Percentiles rank a stretch among this genome's conserved stretches.
Evolutionary conservation across 2,797 vertebrate species (phyloP).

Genomic region (Chrysocyon brachyurus): DNA sequence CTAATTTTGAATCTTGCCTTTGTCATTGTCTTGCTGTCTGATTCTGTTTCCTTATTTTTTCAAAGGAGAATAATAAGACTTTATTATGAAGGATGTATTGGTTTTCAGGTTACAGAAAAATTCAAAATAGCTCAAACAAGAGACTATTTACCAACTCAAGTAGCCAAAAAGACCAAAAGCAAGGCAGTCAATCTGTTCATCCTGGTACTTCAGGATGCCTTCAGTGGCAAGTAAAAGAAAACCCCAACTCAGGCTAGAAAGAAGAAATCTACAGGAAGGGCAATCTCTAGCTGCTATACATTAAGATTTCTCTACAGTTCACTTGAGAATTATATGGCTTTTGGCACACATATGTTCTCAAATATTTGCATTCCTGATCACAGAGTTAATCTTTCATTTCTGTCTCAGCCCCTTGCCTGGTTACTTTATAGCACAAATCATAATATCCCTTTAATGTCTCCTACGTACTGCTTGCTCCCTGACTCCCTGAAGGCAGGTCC

Average conservation of each 20-base stretch:
- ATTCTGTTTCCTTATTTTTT: neutral
- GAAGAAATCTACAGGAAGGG: neutral
- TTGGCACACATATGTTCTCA: neutral
- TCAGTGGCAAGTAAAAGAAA: neutral
- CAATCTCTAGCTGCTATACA: neutral
- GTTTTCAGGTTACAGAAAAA: neutral
- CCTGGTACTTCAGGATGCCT: neutral
- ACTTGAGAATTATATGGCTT: neutral
- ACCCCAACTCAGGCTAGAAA: neutral
- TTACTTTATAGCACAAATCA: neutral
- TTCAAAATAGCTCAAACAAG: neutral
- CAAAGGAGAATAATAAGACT: neutral
- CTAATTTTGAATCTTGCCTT: neutral
- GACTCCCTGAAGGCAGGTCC: neutral
- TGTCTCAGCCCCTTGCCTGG: neutral
- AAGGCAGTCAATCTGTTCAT: neutral
- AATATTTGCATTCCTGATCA: neutral
- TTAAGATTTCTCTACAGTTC: neutral
- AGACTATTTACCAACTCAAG: neutral
- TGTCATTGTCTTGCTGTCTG: neutral
- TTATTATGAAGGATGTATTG: neutral
- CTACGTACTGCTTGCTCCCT: neutral
- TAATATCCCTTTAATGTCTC: neutral
- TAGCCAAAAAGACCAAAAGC: neutral
- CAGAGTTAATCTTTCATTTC: neutral